These are phyloP conservation scores for Caenorhabditis sp. DNA, from an alignment of 2,888 invertebrate species.

Conservation along the genomic window DNA sequence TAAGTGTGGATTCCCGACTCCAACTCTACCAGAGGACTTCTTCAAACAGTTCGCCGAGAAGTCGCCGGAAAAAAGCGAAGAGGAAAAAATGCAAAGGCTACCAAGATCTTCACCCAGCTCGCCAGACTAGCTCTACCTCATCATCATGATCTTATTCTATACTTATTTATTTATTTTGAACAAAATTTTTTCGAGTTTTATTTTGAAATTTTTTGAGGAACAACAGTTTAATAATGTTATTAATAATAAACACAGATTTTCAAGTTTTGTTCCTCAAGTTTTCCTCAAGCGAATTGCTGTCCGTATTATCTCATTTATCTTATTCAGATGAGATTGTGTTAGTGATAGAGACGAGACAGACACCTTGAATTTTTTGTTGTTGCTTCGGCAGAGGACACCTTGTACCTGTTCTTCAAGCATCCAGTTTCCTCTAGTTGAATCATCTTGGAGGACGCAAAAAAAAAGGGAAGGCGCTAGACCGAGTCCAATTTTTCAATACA, in stretches of 20 bases:
- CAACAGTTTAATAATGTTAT: background rate
- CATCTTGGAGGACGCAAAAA: constrained; percentile 10
- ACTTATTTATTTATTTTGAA: background rate
- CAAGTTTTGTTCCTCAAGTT: too few relatives aligned
- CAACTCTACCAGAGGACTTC: constrained; percentile 17
- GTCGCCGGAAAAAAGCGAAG: constrained; percentile 59
- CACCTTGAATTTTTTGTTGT: background rate
- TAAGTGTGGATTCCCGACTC: constrained; percentile 49
- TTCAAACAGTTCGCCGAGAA: constrained; percentile 29
- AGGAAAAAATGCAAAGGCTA: constrained; percentile 39
- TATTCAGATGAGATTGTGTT: constrained; percentile 1
- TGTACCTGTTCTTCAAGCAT: background rate
- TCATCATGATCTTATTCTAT: constrained; percentile 1
- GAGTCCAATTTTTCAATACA: constrained; percentile 52
- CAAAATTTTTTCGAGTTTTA: too few relatives aligned
- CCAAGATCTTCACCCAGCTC: constrained; percentile 16
- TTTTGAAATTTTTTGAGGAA: background rate
- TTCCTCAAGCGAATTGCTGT: background rate
- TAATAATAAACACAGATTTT: too few relatives aligned
- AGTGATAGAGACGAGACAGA: constrained; percentile 3
- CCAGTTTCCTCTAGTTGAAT: constrained; percentile 18
- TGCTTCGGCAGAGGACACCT: background rate
- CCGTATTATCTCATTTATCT: too few relatives aligned
- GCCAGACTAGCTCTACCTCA: constrained; percentile 24
- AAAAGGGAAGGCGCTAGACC: constrained; percentile 14